Evolutionary conservation across 2,888 invertebrate genomes (phyloP).

Genomic region (Lepidochrysops patricia): DNA sequence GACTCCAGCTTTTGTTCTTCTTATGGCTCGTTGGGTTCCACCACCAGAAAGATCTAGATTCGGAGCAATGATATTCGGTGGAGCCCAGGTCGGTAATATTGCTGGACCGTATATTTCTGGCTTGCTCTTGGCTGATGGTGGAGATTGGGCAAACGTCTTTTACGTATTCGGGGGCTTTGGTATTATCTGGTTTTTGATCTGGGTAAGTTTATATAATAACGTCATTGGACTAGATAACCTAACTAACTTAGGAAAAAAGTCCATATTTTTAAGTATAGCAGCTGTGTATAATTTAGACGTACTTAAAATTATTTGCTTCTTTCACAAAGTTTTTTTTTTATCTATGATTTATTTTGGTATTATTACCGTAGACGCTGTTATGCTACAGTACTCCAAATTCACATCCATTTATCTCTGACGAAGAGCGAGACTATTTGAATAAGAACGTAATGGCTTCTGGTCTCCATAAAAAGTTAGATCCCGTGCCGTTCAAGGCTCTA

Average conservation of each 20-base stretch:
- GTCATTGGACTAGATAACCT: too few relatives aligned
- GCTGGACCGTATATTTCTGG: slow-evolving; percentile 68
- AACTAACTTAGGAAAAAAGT: too few relatives aligned
- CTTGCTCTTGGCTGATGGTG: slow-evolving; percentile 51
- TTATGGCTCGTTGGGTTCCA: slow-evolving; percentile 76
- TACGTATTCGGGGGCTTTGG: slow-evolving; percentile 73
- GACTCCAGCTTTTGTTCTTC: slow-evolving; percentile 75
- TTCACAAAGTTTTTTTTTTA: too few relatives aligned
- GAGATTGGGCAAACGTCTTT: slow-evolving; percentile 74
- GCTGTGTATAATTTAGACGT: too few relatives aligned
- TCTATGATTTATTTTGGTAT: background rate
- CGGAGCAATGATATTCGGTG: slow-evolving; percentile 76
- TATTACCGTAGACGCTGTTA: slow-evolving; percentile 38
- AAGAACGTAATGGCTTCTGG: slow-evolving; percentile 71
- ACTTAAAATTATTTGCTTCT: too few relatives aligned
- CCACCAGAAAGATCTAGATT: slow-evolving; percentile 71
- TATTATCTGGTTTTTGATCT: slow-evolving; percentile 68
- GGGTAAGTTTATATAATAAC: slow-evolving; percentile 42
- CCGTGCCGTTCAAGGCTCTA: slow-evolving; percentile 80
- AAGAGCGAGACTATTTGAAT: slow-evolving; percentile 61
- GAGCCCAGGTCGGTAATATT: slow-evolving; percentile 71
- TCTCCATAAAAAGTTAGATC: slow-evolving; percentile 68
- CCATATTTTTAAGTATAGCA: too few relatives aligned
- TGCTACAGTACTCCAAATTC: slow-evolving; percentile 65
- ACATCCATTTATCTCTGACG: slow-evolving; percentile 70